These are phyloP conservation scores for Mesorhabditis spiculigera DNA, from an alignment of 2,888 invertebrate genomes.

Conservation along the genomic window DNA sequence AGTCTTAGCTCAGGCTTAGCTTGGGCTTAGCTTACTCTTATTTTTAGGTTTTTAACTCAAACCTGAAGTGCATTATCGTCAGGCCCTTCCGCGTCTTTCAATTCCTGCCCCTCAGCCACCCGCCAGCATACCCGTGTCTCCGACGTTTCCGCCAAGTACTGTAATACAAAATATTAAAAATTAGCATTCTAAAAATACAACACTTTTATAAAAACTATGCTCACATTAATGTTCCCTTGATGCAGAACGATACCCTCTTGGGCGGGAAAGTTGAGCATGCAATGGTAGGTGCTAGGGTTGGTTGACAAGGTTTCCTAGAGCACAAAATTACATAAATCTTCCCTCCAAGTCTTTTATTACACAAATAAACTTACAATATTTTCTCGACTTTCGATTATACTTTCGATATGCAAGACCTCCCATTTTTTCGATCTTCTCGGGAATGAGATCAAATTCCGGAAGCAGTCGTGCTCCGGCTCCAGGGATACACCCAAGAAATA, in stretches of 20 bases:
- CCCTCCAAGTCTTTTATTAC: neutral
- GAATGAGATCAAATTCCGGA: constrained; percentile 21
- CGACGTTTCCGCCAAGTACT: constrained; percentile 12
- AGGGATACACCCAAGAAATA: constrained; percentile 43
- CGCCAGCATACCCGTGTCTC: constrained; percentile 46
- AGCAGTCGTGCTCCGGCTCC: constrained; percentile 38
- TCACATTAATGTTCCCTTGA: constrained; percentile 32
- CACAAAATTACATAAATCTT: neutral
- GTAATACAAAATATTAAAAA: constrained; percentile 4
- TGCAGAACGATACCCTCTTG: constrained; percentile 48
- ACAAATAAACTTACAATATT: neutral
- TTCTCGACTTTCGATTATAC: constrained; percentile 13
- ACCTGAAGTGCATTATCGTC: constrained; percentile 52
- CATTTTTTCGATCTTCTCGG: constrained; percentile 10
- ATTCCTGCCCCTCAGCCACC: constrained; percentile 45
- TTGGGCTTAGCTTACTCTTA: neutral
- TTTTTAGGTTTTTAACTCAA: neutral
- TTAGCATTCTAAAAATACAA: neutral
- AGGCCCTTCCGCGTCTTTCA: constrained; percentile 46
- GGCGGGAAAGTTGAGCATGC: constrained; percentile 48
- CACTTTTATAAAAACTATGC: neutral
- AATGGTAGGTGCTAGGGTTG: constrained; percentile 19
- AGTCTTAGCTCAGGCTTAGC: too few relatives aligned
- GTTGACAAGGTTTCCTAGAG: neutral
- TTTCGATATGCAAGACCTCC: constrained; percentile 20